Conservation (phyloP, 2,888 invertebrate species). For the Tetropium fuscum region DNA sequence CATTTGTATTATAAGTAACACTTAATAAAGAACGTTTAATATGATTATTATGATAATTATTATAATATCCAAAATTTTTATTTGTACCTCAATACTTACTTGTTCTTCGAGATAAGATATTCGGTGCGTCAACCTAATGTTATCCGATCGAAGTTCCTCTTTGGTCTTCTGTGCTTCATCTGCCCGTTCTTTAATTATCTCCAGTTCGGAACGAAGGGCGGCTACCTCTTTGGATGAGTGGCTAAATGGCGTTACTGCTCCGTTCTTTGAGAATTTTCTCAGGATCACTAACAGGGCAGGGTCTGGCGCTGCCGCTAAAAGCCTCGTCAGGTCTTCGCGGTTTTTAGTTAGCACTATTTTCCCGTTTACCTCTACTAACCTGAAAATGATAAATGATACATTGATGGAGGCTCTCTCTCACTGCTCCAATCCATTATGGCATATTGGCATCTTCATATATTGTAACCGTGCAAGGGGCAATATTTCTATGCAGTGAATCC, state of each 20-base stretch:
- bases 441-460: no score
- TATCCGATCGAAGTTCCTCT: slow-evolving; percentile 79
- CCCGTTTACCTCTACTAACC: slow-evolving; percentile 86
- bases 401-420: no score
- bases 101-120: slow-evolving; percentile 93
- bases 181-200: slow-evolving; percentile 71
- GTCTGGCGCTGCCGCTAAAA: slow-evolving; percentile 72
- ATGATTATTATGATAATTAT: no score
- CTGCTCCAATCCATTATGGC: no score
- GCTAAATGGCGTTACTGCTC: slow-evolving; percentile 43
- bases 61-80: no score
- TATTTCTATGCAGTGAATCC: no score
- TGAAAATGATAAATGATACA: slow-evolving; percentile 62
- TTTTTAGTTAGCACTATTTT: slow-evolving; percentile 77
- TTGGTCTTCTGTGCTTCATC: slow-evolving; percentile 75
- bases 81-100: no score
- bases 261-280: slow-evolving; percentile 60
- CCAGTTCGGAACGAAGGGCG: slow-evolving; percentile 71
- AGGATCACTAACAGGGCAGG: slow-evolving; percentile 76
- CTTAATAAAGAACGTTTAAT: no score
- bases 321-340: slow-evolving; percentile 78
- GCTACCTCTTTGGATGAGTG: slow-evolving; percentile 65
- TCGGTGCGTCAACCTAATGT: slow-evolving; percentile 86
- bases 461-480: no score
- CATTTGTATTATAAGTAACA: no score